Percentiles rank a stretch among this genome's conserved stretches.
Conservation (phyloP, 2,113 vertebrate species). For the Sula dactylatra region DNA sequence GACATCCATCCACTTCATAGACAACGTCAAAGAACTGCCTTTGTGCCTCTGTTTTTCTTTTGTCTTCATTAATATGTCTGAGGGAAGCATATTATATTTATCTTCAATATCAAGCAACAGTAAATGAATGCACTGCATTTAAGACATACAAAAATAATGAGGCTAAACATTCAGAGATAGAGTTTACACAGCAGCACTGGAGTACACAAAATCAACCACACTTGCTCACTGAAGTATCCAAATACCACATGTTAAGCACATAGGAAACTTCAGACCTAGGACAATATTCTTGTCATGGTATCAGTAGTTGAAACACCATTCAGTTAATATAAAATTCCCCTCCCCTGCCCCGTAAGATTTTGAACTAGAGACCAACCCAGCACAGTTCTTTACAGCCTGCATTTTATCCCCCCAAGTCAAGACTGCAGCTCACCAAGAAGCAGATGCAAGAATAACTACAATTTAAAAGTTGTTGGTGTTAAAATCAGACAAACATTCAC, state of each 20-base stretch:
- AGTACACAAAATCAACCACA: not conserved
- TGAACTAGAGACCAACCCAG: not conserved
- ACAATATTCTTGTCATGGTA: not conserved
- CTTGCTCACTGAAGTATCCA: not conserved
- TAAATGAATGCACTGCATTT: not conserved
- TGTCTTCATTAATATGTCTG: constrained; percentile 98
- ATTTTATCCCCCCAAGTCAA: not conserved
- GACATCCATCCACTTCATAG: constrained; percentile 97
- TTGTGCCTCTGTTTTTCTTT: constrained; percentile 97
- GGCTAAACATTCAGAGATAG: not conserved
- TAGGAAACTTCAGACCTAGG: not conserved
- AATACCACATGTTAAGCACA: not conserved
- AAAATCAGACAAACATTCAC: not conserved
- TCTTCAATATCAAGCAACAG: not conserved
- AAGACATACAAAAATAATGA: not conserved
- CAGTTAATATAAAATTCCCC: not conserved
- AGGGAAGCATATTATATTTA: not conserved
- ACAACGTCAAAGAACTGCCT: constrained; percentile 98
- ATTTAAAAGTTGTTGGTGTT: not conserved
- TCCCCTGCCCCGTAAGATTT: not conserved
- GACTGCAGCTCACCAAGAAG: not conserved
- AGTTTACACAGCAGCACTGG: not conserved
- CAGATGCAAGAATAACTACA: not conserved
- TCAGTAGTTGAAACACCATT: not conserved
- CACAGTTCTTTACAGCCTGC: not conserved